Conservation (phyloP, 2,113 vertebrate species). For the Sinocyclocheilus rhinocerous region DNA sequence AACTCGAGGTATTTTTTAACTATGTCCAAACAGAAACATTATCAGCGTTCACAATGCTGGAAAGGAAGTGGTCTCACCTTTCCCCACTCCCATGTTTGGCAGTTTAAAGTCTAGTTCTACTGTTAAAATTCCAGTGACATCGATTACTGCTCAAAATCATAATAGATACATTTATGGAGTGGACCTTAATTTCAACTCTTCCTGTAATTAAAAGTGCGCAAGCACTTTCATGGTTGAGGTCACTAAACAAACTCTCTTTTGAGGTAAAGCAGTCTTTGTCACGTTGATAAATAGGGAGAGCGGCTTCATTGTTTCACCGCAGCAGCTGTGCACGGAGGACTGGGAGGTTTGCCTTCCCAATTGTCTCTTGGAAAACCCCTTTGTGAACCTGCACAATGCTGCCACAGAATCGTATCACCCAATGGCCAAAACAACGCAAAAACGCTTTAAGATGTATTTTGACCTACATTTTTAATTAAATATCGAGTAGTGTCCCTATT, state of each 20-base stretch:
- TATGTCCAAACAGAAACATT: constrained; percentile 10
- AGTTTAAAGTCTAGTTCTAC: neutral
- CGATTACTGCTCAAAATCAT: neutral
- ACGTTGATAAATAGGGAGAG: constrained; percentile 51
- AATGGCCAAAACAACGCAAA: constrained; percentile 8
- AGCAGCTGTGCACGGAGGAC: constrained; percentile 50
- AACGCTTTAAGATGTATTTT: neutral
- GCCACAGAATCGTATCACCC: constrained; percentile 7
- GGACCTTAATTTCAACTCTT: neutral
- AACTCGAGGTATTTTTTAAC: constrained; percentile 5
- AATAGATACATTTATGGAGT: neutral
- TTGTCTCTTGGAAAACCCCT: constrained; percentile 33
- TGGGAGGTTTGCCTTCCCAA: constrained; percentile 31
- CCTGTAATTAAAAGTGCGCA: constrained; percentile 18
- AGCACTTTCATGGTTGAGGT: constrained; percentile 51
- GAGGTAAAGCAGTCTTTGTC: constrained; percentile 34
- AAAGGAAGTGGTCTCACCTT: neutral
- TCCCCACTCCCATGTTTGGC: neutral
- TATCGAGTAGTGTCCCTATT: neutral
- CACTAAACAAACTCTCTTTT: constrained; percentile 55
- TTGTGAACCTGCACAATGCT: constrained; percentile 49
- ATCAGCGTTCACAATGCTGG: neutral
- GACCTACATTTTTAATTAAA: neutral
- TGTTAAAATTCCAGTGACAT: neutral
- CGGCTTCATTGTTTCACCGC: constrained; percentile 52